Evolutionary conservation across 2,888 invertebrate genomes (phyloP), one percentile per base, ranked within the genome.

Genomic region (Heliothis peltigera): DNA sequence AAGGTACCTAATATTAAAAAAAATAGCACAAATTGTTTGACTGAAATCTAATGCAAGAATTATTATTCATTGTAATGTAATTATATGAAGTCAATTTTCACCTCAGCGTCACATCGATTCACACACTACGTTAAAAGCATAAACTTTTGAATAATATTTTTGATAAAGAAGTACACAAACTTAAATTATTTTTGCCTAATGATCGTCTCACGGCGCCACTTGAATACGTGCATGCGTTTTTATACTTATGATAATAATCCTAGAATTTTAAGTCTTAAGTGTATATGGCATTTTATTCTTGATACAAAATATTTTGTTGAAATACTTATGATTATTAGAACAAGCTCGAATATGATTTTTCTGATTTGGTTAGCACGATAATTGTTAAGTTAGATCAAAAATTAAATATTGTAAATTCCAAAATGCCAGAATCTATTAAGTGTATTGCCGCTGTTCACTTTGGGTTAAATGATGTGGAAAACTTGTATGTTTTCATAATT

Each of bases 191-290:
- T 15, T 35, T 15, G 15, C 6, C 3, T 12, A 35, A 35, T 35
- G 0, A 35, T 5, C 4, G n/a, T 18, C 22, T 42, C 22, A 32
- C 42, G 54, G n/a, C 63, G 55, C 51, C 55, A 62, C 51, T 48
- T 35, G 22, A 44, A 44, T 25, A 18, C n/a, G 18, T 48, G 49
- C 52, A 70, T 56, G 70, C 55, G 70, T 68, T 63, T 70, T 67
- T 42, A 47, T 49, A 55, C 61, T 68, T 61, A 61, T 47, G 61
- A 69, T 39, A 48, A 44, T 52, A 62, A 70, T 35, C 32, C 32
- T 68, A 52, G 35, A 56, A 43, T 19, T 1, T 8, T 68, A 62
- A 70, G 70, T 42, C 12, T 43, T 39, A 66, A 56, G 49, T 49
- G 7, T 64, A 66, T 65, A 35, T 35, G 7, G 51, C 35, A 15